A percentile compares a stretch with the other conserved stretches of the same genome.
These are phyloP conservation scores for Lordiphosa mommai DNA, from an alignment of 1,140 invertebrate genomes.

Conservation along the genomic window DNA sequence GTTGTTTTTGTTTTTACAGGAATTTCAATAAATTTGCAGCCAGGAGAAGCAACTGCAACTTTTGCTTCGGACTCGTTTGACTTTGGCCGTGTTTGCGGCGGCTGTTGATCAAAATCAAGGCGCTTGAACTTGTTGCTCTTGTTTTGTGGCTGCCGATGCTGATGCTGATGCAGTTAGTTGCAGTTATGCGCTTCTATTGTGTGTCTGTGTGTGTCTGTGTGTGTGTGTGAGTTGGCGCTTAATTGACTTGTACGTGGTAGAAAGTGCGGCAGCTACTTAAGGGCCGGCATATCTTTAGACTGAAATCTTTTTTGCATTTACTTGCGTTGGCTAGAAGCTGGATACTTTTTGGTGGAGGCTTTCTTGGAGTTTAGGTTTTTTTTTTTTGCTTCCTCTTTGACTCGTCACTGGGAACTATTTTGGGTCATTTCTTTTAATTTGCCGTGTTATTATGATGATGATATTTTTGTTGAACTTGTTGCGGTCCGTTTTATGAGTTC, in stretches of 20 bases:
- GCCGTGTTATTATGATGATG: conserved; percentile 50
- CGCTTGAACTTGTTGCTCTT: conserved; percentile 75
- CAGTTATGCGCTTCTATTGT: conserved; percentile 70
- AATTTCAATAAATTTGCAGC: conserved; percentile 76
- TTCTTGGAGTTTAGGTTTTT: not conserved
- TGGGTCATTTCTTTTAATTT: conserved; percentile 66
- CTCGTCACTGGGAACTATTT: conserved; percentile 30
- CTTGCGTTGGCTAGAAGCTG: conserved; percentile 22
- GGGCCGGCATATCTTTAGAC: conserved; percentile 24
- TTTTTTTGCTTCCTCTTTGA: conserved; percentile 17
- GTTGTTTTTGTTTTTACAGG: conserved; percentile 58
- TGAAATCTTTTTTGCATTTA: conserved; percentile 59
- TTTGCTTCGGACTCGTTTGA: conserved; percentile 22
- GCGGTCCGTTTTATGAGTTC: conserved; percentile 62
- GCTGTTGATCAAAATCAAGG: conserved; percentile 22
- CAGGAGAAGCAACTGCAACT: conserved; percentile 19
- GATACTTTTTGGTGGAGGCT: conserved; percentile 7
- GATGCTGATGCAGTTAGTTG: conserved; percentile 63
- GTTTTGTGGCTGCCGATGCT: conserved; percentile 35
- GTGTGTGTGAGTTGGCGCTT: conserved; percentile 50
- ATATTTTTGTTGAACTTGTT: conserved; percentile 16
- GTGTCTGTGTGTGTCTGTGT: conserved; percentile 9
- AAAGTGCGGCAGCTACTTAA: conserved; percentile 55
- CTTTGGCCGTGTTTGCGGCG: conserved; percentile 64
- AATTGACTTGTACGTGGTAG: conserved; percentile 74